Evolutionary conservation across 2,888 invertebrate species (phyloP).

Genomic region (Timema cristinae): DNA sequence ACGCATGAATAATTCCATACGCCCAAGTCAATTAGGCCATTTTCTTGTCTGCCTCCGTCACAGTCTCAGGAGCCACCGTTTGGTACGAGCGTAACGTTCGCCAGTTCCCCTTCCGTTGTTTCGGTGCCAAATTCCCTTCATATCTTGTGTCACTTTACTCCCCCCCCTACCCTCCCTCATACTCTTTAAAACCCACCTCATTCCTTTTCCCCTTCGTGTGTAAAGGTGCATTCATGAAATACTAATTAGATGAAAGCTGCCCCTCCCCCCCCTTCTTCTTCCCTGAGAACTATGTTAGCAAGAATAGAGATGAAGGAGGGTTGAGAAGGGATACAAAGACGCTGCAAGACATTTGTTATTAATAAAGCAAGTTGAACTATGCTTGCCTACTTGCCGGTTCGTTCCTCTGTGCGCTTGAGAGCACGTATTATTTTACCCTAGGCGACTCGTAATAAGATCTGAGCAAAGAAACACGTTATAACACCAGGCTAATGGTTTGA

Average conservation of each 20-base stretch:
- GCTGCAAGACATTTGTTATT: conserved; percentile 26
- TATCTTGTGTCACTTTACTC: no score
- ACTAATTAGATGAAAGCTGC: conserved; percentile 27
- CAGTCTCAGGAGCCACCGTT: no score
- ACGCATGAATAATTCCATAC: no score
- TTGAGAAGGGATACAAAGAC: conserved; percentile 26
- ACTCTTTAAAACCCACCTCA: neutral
- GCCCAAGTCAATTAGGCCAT: no score
- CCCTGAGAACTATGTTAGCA: neutral
- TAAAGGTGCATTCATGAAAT: conserved; percentile 29
- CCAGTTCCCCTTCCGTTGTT: no score
- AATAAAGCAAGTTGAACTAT: conserved; percentile 26
- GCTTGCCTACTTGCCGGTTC: neutral
- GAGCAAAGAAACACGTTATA: conserved; percentile 21
- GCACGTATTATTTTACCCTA: conserved; percentile 25
- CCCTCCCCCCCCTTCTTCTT: neutral
- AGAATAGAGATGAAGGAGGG: conserved; percentile 6
- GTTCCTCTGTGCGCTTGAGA: neutral
- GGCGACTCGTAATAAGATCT: conserved; percentile 27
- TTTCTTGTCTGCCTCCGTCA: no score
- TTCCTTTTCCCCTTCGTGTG: neutral
- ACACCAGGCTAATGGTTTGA: conserved; percentile 17
- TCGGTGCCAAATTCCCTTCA: no score
- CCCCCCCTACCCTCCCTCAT: neutral
- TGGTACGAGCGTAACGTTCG: no score